Evolutionary conservation across 2,888 invertebrate species (phyloP).

Genomic region (Gisinianus flammeolus): DNA sequence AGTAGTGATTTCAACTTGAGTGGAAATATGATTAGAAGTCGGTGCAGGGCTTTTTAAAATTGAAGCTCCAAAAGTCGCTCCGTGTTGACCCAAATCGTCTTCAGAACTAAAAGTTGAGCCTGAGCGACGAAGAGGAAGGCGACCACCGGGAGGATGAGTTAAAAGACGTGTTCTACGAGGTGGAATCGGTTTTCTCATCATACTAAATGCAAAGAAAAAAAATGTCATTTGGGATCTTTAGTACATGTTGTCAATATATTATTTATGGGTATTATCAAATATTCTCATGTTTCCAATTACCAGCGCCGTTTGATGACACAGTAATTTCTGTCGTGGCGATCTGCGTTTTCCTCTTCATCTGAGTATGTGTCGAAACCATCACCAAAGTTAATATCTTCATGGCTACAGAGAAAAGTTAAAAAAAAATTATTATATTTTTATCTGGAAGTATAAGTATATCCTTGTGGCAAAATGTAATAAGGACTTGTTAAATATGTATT

Average conservation of each 20-base stretch:
- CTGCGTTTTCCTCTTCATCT: slow-evolving; percentile 53
- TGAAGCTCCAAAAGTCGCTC: background rate
- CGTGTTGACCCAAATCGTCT: slow-evolving; percentile 46
- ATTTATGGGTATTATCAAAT: background rate
- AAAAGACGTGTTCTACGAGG: slow-evolving; percentile 50
- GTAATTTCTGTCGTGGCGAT: slow-evolving; percentile 50
- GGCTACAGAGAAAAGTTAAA: no score
- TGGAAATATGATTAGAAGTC: background rate
- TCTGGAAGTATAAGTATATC: no score
- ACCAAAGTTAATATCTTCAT: slow-evolving; percentile 58
- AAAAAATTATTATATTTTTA: no score
- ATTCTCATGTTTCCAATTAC: slow-evolving; percentile 46
- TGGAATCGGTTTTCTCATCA: slow-evolving; percentile 54
- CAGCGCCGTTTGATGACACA: slow-evolving; percentile 54
- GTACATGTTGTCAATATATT: background rate
- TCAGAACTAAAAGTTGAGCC: slow-evolving; percentile 53
- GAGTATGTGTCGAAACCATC: slow-evolving; percentile 55
- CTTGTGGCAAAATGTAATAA: no score
- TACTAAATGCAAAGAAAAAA: slow-evolving; percentile 38
- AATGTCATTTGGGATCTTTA: background rate
- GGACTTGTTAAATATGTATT: no score
- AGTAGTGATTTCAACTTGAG: slow-evolving; percentile 33
- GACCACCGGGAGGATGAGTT: slow-evolving; percentile 47
- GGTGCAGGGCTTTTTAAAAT: background rate
- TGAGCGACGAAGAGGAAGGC: slow-evolving; percentile 44